These are phyloP conservation scores for Microctenopoma lineatum DNA, from an alignment of 2,797 vertebrate species.

Conservation along the genomic window DNA sequence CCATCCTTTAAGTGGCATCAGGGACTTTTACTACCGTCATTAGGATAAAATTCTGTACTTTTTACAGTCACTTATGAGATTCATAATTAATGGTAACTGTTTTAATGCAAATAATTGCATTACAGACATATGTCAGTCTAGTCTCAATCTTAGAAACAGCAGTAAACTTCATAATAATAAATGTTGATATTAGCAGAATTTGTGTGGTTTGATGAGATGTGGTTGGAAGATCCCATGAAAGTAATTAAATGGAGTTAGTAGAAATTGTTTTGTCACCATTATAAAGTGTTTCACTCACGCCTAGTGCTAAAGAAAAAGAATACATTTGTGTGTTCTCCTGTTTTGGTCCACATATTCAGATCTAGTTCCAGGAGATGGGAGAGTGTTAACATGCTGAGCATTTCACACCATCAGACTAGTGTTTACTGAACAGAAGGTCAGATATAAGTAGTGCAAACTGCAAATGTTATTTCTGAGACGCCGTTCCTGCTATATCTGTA, in stretches of 20 bases:
- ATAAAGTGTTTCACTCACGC: background rate
- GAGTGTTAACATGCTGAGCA: background rate
- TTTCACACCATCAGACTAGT: constrained; percentile 1
- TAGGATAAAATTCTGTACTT: too few relatives aligned
- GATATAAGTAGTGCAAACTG: constrained; percentile 3
- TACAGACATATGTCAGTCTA: too few relatives aligned
- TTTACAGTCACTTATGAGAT: too few relatives aligned
- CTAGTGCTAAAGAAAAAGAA: background rate
- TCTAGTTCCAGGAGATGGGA: background rate
- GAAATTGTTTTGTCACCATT: background rate
- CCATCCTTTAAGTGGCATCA: too few relatives aligned
- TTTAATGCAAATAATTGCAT: too few relatives aligned
- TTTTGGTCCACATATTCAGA: background rate
- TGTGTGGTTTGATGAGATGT: too few relatives aligned
- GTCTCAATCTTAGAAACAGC: too few relatives aligned
- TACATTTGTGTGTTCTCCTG: background rate
- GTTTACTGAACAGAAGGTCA: background rate
- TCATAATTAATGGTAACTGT: too few relatives aligned
- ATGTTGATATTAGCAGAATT: too few relatives aligned
- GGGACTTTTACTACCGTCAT: too few relatives aligned
- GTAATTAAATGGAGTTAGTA: background rate
- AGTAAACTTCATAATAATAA: too few relatives aligned
- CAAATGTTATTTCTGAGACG: background rate
- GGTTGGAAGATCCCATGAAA: background rate
- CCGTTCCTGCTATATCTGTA: background rate